Evolutionary conservation across 37 sponge, comb jelly and placozoan genomes (phyloP), one percentile per base, ranked within the genome.

Genomic region (Aplysina aerophoba): DNA sequence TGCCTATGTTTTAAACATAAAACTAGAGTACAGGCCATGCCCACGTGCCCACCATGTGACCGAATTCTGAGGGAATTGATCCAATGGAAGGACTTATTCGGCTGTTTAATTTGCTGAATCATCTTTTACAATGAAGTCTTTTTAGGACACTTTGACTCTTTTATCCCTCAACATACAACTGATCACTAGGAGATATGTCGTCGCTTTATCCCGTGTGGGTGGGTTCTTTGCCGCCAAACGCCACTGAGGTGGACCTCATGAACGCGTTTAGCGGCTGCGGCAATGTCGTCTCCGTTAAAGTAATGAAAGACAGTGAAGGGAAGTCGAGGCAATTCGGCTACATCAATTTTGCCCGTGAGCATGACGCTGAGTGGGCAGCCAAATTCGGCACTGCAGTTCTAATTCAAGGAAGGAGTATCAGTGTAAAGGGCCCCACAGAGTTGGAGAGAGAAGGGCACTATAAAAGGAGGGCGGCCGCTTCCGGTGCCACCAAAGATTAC

Each of bases 161-260:
- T 44, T 11, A 44, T 44, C 50, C 50, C 6, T 44, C 50, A n/a
- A n/a, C n/a, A 44, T 44, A 3, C 50, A 44, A 44, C 50, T 8
- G 8, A 44, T 3, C 34, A 5, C 19, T 30, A 30, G 71, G 33
- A 69, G 17, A 22, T 4, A 60, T 66, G 38, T 38, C 24, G 64
- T 28, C 79, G 37, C 75, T 85, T 16, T 92, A 63, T 72, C 90
- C 93, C 44, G 90, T 95, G 11, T 95, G 95, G 95, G 88, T 95
- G 28, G 95, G 95, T 24, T 85, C 79, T 36, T 85, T 95, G 38
- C 44, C 89, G 1, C 84, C 81, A 3, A 59, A 27, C 16, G 89
- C 89, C 38, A 72, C 25, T 2, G 95, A 95, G 59, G 80, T 24
- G n/a, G 71, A 87, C 22, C 86, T 95, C 53, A 11, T 22, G 75